Evolutionary conservation across 2,797 vertebrate species (phyloP).

Genomic region (Hapalemur alaotrensis): DNA sequence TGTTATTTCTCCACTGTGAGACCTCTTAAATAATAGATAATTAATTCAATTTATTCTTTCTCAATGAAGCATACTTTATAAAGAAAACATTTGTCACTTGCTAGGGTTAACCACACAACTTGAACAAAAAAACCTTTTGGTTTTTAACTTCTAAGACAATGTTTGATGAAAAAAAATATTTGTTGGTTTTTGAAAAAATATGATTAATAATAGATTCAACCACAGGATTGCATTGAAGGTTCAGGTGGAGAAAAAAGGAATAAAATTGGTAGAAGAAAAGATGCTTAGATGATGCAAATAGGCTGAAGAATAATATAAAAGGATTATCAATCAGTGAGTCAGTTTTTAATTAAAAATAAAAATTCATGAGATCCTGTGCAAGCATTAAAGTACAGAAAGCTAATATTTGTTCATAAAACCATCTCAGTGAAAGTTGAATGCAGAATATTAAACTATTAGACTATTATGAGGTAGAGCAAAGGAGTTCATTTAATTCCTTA

Average conservation of each 20-base stretch:
- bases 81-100: background rate
- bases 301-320: constrained; percentile 56
- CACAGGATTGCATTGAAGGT: background rate
- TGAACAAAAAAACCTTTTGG: background rate
- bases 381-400: constrained; percentile 65
- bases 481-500: constrained; percentile 55
- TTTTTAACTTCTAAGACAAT: background rate
- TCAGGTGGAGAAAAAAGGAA: background rate
- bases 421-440: constrained; percentile 48
- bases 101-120: background rate
- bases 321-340: constrained; percentile 53
- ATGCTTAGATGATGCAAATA: constrained; percentile 35
- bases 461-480: constrained; percentile 62
- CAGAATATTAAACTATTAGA: constrained; percentile 71
- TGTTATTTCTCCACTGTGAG: background rate
- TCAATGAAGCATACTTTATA: constrained; percentile 14
- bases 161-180: constrained; percentile 20
- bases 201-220: background rate
- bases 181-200: background rate
- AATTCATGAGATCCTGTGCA: constrained; percentile 71
- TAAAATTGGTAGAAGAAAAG: background rate
- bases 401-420: constrained; percentile 76
- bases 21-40: background rate
- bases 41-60: constrained; percentile 33
- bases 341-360: constrained; percentile 78